Base-by-base conservation (phyloP, 2,797 vertebrate species). In the Mormyrops boulengeri region DNA sequence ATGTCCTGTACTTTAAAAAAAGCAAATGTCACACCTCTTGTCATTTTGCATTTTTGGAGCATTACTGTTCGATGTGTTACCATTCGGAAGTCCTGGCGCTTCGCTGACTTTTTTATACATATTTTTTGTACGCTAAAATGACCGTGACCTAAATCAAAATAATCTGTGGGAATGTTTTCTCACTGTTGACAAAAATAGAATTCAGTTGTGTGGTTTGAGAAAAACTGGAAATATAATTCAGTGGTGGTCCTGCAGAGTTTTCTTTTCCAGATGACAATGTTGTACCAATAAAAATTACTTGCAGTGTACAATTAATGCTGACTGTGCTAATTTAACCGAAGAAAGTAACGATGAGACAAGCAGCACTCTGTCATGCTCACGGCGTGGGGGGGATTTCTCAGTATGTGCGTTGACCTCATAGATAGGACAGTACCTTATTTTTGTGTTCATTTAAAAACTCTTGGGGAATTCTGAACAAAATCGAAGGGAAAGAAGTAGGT, bases 1-100 rank as follows among this genome's bases (percentile, higher is more conserved):
- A 88, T 88, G 90, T 92, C 93, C 94, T 93, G 90, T 93, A n/a
- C 91, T 91, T 92, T 91, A 55, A 53, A 50, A 91, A 89, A 91
- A 49, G 94, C 92, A 92, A 90, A 88, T 92, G 90, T 95, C 22
- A 69, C 26, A 2, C 11, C 30, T 12, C 12, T 34, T 69, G 66
- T 69, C 26, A 38, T 69, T 14, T 44, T 80, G 38, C 14, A 41
- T 80, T 44, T 80, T 80, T 44, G 73, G 73, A 44, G 7, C 66
- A 73, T 73, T 38, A 12, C 66, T 14, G 30, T 73, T 73, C 19
- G 89, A 90, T 91, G 90, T 88, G 22, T 89, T 90, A 89, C 85
- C 90, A 92, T 90, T 92, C 89, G 80, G 92, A 93, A 92, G 92
- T 92, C 53, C 92, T 91, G 85, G 86, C 88, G 90, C 91, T 93